Evolutionary conservation across 2,888 invertebrate species (phyloP), one percentile per base, ranked within the genome.

Genomic region (Gryllus longicercus): DNA sequence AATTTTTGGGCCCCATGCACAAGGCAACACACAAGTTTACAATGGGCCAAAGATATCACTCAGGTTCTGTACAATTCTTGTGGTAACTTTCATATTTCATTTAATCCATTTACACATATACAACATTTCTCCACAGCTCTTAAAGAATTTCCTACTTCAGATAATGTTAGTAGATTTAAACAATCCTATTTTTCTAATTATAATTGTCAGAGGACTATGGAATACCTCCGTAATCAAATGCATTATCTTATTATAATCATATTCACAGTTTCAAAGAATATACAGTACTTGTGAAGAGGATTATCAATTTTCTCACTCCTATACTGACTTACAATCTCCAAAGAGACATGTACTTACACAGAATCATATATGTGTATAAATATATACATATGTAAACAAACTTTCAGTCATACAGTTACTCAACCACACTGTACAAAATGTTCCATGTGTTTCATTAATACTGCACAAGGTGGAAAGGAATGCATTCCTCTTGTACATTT

Each of bases 211-310:
- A 63, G 63, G n/a, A n/a, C 11, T 63, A 63, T 63, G 63, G 14
- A n/a, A 63, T 63, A 63, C n/a, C 63, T 18, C 14, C 12, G n/a
- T 63, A 63, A 18, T 63, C 63, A 63, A 63, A 63, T 63, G 14
- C 63, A 63, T 63, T 63, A 8, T 1, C 8, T 63, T 63, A 63
- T 63, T 10, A 63, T 63, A 63, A 18, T 63, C 14, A n/a, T 63
- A 63, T 63, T 63, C 63, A 63, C n/a, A n/a, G n/a, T 63, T 63
- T 63, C 63, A 63, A 63, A 63, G 63, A 63, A 63, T 63, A 63
- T 63, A 63, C 63, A 63, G 38, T 63, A 63, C 63, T 63, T n/a
- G n/a, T 63, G 63, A 18, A 18, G n/a, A 63, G 63, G n/a, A 63
- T 63, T 14, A 38, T 38, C 38, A 38, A 63, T 63, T 63, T 63